Conservation (phyloP, 2,113 vertebrate species). For the Leiothrix lutea region DNA sequence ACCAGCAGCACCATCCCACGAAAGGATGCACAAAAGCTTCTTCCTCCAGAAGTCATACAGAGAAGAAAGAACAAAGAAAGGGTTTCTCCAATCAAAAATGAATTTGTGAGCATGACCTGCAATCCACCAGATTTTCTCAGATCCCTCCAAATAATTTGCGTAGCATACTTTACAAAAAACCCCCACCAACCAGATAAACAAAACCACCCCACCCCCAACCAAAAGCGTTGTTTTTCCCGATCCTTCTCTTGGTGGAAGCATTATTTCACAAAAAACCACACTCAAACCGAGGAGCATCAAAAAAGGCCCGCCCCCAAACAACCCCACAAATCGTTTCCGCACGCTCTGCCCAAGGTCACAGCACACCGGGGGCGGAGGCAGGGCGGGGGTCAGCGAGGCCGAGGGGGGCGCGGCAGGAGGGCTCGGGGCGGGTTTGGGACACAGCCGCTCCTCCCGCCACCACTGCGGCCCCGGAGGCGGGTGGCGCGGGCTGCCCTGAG, state of each 20-base stretch:
- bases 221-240: fast-evolving
- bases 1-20: not conserved
- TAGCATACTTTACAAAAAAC: fast-evolving
- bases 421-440: not conserved
- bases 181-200: not conserved
- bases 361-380: fast-evolving
- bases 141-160: fast-evolving
- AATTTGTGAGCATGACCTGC: not conserved
- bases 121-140: not conserved
- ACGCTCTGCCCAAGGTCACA: not conserved
- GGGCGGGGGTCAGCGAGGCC: not conserved
- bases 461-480: too few relatives aligned
- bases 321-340: fast-evolving
- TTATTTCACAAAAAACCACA: not conserved
- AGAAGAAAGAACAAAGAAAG: not conserved
- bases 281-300: fast-evolving
- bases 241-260: fast-evolving
- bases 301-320: too few relatives aligned
- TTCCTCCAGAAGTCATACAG: not conserved
- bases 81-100: not conserved
- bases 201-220: not conserved
- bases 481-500: too few relatives aligned
- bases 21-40: not conserved
- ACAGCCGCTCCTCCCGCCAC: not conserved
- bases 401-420: fast-evolving